A percentile compares a stretch with the other conserved stretches of the same genome.
phyloP scores from a whole-genome alignment of 2,797 vertebrate genomes.

The Euphonia xanthogaster region DNA sequence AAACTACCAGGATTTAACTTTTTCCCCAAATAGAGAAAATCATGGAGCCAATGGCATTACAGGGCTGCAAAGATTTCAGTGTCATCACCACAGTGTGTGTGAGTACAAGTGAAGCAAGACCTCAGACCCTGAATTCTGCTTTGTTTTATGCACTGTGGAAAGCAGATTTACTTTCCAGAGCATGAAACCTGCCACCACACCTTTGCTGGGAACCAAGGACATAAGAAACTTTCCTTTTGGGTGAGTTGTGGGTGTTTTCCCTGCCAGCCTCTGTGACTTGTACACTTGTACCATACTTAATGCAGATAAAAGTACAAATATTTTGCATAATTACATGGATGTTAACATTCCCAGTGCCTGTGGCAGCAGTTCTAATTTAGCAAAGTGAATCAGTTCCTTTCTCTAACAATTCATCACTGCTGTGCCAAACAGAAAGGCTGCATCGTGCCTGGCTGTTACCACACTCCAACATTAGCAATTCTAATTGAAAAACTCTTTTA shows the following conservation, averaged over 20 bases:
- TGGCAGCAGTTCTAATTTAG: conserved; percentile 47
- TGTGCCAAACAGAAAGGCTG: conserved; percentile 26
- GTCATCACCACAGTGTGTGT: neutral
- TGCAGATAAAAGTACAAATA: conserved; percentile 62
- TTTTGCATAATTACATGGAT: conserved; percentile 65
- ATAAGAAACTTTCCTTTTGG: neutral
- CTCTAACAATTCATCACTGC: conserved; percentile 31
- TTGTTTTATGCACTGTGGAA: neutral
- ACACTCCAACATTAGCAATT: conserved; percentile 37
- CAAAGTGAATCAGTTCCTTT: conserved; percentile 56
- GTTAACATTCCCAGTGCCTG: conserved; percentile 33
- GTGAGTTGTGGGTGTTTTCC: conserved; percentile 12
- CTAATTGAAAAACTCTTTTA: conserved; percentile 27
- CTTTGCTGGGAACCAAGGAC: neutral
- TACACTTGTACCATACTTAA: conserved; percentile 22
- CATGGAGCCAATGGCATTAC: neutral
- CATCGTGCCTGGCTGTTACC: neutral
- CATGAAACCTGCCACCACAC: neutral
- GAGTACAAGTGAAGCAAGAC: neutral
- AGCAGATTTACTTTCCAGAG: neutral
- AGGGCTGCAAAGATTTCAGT: neutral
- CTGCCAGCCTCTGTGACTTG: conserved; percentile 25
- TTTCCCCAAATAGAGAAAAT: neutral
- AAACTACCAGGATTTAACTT: neutral
- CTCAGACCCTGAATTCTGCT: neutral